Conservation (phyloP, 2,888 invertebrate genomes). For the Pegoplata infirma region DNA sequence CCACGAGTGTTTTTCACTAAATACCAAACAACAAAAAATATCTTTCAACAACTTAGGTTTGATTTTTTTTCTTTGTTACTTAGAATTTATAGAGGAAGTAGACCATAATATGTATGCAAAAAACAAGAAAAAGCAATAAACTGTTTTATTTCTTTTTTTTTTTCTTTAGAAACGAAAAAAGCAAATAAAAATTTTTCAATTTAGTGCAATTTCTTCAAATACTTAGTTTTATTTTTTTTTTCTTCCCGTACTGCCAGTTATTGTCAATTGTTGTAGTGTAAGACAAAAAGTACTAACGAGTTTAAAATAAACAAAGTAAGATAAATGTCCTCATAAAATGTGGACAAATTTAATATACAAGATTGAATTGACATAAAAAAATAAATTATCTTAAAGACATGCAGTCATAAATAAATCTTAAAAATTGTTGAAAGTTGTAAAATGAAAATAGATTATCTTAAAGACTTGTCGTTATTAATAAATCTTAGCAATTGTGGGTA, state of each 20-base stretch:
- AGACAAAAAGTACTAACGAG: not conserved
- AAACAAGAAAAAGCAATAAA: constrained; percentile 1
- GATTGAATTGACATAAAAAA: no score
- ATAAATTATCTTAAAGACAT: no score
- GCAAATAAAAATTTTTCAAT: constrained; percentile 7
- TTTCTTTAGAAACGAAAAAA: not conserved
- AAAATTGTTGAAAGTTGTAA: no score
- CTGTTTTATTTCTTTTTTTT: no score
- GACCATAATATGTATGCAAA: not conserved
- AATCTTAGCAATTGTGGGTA: no score
- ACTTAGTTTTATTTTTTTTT: no score
- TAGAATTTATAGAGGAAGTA: not conserved
- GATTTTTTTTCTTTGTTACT: not conserved
- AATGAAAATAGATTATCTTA: no score
- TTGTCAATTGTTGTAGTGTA: not conserved
- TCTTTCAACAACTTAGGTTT: no score
- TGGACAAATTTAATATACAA: not conserved
- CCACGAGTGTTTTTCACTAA: not conserved
- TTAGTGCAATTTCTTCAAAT: not conserved
- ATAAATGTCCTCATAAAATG: not conserved
- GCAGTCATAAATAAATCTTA: no score
- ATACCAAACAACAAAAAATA: not conserved
- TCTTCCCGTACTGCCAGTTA: no score
- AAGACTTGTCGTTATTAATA: no score
- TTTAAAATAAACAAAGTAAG: not conserved